Evolutionary conservation across 2,113 vertebrate genomes (phyloP).

Genomic region (Psilopsiagon aurifrons): DNA sequence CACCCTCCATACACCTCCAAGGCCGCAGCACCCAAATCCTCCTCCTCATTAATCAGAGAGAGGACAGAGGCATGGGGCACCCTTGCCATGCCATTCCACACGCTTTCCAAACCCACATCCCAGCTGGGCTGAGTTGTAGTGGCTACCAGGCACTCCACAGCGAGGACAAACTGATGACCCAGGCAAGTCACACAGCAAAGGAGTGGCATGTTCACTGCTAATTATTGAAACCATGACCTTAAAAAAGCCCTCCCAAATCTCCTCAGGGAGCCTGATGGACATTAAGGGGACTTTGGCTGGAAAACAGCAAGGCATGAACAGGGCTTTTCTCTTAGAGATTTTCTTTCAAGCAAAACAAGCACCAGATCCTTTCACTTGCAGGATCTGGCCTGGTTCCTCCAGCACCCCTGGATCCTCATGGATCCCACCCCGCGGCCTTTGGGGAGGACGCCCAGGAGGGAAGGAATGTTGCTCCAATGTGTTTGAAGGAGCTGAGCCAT

Average conservation of each 20-base stretch:
- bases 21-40: neutral
- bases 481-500: neutral
- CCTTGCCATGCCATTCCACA: neutral
- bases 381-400: neutral
- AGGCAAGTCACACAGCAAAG: accelerated
- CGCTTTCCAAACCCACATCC: neutral
- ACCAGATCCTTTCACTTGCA: accelerated
- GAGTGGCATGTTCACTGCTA: neutral
- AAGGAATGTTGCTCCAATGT: neutral
- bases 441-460: neutral
- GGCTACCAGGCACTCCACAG: neutral
- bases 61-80: accelerated
- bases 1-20: neutral
- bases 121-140: neutral
- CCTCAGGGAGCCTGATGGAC: neutral
- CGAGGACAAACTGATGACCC: accelerated
- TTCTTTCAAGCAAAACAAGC: neutral
- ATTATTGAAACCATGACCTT: neutral
- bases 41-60: neutral
- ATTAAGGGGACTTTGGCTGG: neutral
- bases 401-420: accelerated
- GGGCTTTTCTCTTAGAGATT: neutral
- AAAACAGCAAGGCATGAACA: neutral
- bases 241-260: neutral
- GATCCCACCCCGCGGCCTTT: accelerated